Conservation (phyloP, 1,140 invertebrate genomes). For the Drosophila teissieri region DNA sequence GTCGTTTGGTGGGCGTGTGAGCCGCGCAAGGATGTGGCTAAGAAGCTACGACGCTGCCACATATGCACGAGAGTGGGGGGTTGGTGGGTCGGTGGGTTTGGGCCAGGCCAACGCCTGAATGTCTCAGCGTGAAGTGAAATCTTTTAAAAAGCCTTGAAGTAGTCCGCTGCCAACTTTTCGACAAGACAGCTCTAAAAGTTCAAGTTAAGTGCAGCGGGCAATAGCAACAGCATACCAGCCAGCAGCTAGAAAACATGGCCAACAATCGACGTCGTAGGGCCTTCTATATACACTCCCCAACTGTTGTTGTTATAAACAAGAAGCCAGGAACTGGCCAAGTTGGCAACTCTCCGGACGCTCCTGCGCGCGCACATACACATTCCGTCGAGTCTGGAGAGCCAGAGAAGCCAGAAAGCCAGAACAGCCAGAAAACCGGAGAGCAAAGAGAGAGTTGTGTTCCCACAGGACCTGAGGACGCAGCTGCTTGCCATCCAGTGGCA, state of each 20-base stretch:
- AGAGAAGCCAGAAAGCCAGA: neutral
- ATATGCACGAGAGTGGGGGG: constrained; percentile 9
- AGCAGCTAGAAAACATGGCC: constrained; percentile 40
- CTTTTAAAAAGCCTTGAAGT: constrained; percentile 71
- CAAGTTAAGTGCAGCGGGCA: constrained; percentile 64
- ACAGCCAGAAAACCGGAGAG: neutral
- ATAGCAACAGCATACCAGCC: constrained; percentile 44
- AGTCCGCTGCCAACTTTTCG: constrained; percentile 62
- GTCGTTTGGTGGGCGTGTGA: constrained; percentile 61
- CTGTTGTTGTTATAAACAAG: constrained; percentile 73
- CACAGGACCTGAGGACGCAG: constrained; percentile 68
- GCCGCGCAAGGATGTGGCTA: constrained; percentile 20
- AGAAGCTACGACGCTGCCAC: constrained; percentile 1
- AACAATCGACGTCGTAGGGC: constrained; percentile 29
- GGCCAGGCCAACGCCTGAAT: constrained; percentile 58
- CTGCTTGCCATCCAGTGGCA: constrained; percentile 64
- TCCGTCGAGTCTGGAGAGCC: neutral
- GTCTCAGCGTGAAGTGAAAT: constrained; percentile 57
- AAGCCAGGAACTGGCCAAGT: constrained; percentile 54
- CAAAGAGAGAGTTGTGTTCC: constrained; percentile 43
- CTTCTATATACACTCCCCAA: constrained; percentile 32
- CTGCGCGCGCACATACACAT: constrained; percentile 61
- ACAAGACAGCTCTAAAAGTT: constrained; percentile 51
- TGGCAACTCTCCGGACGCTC: constrained; percentile 45
- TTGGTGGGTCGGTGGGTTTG: constrained; percentile 18